phyloP scores from a whole-genome alignment of 2,797 vertebrate species.

The Syngnathus acus region DNA sequence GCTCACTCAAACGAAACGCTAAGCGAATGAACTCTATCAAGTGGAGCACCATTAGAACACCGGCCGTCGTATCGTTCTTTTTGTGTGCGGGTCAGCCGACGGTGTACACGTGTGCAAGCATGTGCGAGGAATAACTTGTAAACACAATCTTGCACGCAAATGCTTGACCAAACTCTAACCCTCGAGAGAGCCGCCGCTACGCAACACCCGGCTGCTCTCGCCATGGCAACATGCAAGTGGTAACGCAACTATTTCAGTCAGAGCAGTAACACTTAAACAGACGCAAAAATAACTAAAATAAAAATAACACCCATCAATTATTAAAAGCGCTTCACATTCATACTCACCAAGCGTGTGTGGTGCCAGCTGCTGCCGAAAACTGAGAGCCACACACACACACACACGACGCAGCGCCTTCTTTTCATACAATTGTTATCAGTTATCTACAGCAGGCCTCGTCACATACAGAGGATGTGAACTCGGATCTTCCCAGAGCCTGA shows the following conservation, averaged over 20 bases:
- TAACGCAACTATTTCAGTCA: constrained; percentile 66
- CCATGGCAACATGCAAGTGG: constrained; percentile 65
- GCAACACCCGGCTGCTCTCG: constrained; percentile 49
- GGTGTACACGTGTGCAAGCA: constrained; percentile 6
- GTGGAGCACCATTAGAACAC: constrained; percentile 39
- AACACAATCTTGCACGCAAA: constrained; percentile 34
- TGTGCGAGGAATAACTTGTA: constrained; percentile 22
- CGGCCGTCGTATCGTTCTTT: constrained; percentile 32
- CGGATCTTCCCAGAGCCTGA: constrained; percentile 46
- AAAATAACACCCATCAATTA: constrained; percentile 48
- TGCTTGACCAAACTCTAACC: constrained; percentile 42
- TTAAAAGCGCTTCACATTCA: constrained; percentile 53
- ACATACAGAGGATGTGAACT: constrained; percentile 35
- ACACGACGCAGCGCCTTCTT: constrained; percentile 18
- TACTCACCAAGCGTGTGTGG: constrained; percentile 43
- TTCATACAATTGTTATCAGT: constrained; percentile 22
- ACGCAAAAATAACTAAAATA: constrained; percentile 13
- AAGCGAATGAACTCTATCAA: constrained; percentile 45
- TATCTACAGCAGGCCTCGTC: constrained; percentile 37
- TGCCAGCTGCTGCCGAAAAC: constrained; percentile 35
- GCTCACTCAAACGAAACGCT: constrained; percentile 52
- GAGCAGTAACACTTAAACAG: constrained; percentile 53
- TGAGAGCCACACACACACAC: constrained; percentile 16
- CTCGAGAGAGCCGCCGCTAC: constrained; percentile 28
- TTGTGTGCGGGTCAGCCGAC: constrained; percentile 10